Conservation (phyloP, 2,113 vertebrate species). For the Sinocyclocheilus anophthalmus region DNA sequence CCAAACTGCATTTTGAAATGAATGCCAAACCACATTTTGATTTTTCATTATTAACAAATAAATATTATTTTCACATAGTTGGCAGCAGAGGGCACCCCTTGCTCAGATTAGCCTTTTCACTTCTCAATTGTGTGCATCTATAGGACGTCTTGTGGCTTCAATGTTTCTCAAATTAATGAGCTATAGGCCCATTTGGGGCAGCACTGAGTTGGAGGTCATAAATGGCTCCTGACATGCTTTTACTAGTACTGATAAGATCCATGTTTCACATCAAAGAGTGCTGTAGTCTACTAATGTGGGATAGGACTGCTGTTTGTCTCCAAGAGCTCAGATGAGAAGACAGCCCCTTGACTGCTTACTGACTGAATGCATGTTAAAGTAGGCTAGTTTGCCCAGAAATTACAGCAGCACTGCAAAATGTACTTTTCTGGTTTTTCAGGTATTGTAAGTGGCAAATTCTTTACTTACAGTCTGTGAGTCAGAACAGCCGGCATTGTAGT, state of each 20-base stretch:
- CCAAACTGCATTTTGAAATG: background rate
- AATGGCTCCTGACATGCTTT: conserved; percentile 3
- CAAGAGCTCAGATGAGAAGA: background rate
- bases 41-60: background rate
- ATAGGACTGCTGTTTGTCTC: background rate
- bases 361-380: background rate
- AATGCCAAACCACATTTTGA: background rate
- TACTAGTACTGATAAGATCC: background rate
- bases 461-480: too few relatives aligned
- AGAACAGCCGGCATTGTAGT: too few relatives aligned
- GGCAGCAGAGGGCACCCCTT: background rate
- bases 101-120: background rate
- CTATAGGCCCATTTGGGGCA: background rate
- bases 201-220: background rate
- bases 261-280: background rate
- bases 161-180: background rate
- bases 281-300: background rate
- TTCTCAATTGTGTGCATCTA: background rate
- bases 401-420: background rate
- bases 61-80: background rate
- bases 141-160: background rate
- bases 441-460: too few relatives aligned
- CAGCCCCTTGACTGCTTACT: background rate
- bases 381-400: background rate
- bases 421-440: background rate